Percentiles rank a stretch among this genome's conserved stretches.
Evolutionary conservation across 2,888 invertebrate species (phyloP).

Genomic region (Euproctis similis): DNA sequence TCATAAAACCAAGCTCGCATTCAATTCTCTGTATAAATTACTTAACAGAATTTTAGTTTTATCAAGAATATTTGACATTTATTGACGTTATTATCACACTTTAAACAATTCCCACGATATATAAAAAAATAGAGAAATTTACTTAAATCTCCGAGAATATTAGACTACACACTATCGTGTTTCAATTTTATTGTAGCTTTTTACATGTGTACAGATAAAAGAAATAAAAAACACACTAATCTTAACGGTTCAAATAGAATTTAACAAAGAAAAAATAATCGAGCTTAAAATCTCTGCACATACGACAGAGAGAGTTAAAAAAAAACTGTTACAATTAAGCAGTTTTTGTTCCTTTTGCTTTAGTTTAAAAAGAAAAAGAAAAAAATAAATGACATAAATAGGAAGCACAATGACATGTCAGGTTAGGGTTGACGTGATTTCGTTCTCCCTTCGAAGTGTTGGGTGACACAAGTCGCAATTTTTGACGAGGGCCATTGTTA

Average conservation of each 20-base stretch:
- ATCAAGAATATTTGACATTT: constrained; percentile 2
- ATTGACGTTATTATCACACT: neutral
- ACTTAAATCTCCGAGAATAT: constrained; percentile 5
- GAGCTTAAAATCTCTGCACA: constrained; percentile 61
- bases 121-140: neutral
- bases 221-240: constrained; percentile 18
- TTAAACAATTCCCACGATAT: constrained; percentile 7
- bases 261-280: constrained; percentile 62
- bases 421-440: constrained; percentile 57
- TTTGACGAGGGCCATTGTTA: constrained; percentile 61
- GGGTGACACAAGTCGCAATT: constrained; percentile 65
- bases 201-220: too few relatives aligned
- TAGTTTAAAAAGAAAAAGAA: constrained; percentile 50
- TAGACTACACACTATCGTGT: constrained; percentile 7
- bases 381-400: constrained; percentile 66
- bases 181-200: constrained; percentile 10
- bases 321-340: constrained; percentile 73
- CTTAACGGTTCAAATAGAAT: constrained; percentile 36
- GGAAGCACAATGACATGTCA: constrained; percentile 68
- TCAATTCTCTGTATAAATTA: constrained; percentile 3
- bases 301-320: too few relatives aligned
- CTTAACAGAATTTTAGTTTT: constrained; percentile 3
- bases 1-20: constrained; percentile 3
- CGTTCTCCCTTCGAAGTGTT: constrained; percentile 58
- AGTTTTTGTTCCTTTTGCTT: constrained; percentile 64